These are phyloP conservation scores for Axis porcinus DNA, from an alignment of 2,113 vertebrate genomes.

Conservation along the genomic window DNA sequence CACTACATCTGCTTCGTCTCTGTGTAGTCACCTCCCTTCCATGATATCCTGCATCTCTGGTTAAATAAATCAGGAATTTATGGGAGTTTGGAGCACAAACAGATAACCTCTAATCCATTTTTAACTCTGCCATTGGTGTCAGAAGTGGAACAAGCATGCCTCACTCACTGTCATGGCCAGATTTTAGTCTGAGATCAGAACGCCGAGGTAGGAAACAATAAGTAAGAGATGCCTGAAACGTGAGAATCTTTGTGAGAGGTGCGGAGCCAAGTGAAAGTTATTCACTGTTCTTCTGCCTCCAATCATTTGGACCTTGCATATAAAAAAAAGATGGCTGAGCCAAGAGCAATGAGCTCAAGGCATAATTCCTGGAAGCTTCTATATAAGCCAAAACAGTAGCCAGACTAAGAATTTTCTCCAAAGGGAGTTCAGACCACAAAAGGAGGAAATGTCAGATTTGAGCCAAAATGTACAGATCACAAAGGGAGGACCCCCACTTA, in stretches of 20 bases:
- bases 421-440: not conserved
- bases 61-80: not conserved
- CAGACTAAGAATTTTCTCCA: not conserved
- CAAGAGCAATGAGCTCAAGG: not conserved
- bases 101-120: not conserved
- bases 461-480: not conserved
- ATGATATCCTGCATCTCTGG: not conserved
- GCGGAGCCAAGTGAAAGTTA: not conserved
- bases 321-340: not conserved
- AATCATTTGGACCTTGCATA: not conserved
- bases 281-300: not conserved
- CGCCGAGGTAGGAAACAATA: not conserved
- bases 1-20: not conserved
- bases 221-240: not conserved
- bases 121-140: not conserved
- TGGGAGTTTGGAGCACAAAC: not conserved
- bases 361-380: not conserved
- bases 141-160: not conserved
- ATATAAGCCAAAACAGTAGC: not conserved
- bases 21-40: not conserved
- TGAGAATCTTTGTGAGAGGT: not conserved
- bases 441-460: not conserved
- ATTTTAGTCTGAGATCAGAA: not conserved
- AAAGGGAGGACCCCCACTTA: not conserved
- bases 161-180: not conserved